Conservation (phyloP, 92 coral and sea anemone species). For the Palythoa grandis region DNA sequence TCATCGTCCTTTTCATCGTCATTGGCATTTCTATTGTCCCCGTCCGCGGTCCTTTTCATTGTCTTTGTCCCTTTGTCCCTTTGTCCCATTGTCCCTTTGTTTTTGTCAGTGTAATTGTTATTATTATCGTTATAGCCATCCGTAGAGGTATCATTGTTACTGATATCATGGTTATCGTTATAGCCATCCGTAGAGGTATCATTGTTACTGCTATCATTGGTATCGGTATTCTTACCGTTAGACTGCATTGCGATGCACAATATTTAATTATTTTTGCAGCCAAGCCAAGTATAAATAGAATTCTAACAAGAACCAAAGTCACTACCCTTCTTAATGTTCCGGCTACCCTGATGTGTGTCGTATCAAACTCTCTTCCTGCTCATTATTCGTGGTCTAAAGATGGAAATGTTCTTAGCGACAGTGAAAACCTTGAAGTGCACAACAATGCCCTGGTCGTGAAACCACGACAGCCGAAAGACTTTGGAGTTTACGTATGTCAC, state of each 20-base stretch:
- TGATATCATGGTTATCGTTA: background rate
- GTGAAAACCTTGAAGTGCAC: background rate
- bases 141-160: background rate
- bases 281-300: background rate
- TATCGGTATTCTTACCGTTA: background rate
- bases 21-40: no score
- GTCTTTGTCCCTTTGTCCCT: no score
- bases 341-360: background rate
- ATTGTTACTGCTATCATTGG: background rate
- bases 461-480: background rate
- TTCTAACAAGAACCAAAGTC: background rate
- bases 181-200: no score
- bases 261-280: background rate
- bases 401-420: background rate
- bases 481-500: background rate
- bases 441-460: background rate
- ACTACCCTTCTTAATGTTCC: background rate
- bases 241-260: background rate
- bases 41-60: no score
- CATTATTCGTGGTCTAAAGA: background rate
- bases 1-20: no score
- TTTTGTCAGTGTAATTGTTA: background rate
- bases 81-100: no score
- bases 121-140: background rate
- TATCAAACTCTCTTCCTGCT: background rate